These are phyloP conservation scores for Leucoptera coffeella DNA, from an alignment of 2,888 invertebrate species.

Conservation along the genomic window DNA sequence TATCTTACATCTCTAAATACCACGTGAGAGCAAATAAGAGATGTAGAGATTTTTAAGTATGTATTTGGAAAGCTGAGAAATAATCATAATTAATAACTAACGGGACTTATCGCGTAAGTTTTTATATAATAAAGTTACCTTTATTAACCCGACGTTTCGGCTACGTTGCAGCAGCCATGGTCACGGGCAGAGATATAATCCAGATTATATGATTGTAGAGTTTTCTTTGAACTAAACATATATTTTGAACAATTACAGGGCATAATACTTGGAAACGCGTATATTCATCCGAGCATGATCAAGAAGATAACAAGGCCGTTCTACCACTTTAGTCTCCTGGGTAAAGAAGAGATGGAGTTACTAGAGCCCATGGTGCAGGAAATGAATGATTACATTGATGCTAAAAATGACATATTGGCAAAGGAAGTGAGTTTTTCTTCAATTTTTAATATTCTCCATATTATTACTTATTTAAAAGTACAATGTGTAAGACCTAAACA, in stretches of 20 bases:
- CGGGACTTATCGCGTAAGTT: too few relatives aligned
- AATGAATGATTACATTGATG: constrained; percentile 18
- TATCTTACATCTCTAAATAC: too few relatives aligned
- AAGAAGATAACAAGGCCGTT: constrained; percentile 17
- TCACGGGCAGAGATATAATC: too few relatives aligned
- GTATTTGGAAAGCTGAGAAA: too few relatives aligned
- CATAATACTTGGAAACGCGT: constrained; percentile 31
- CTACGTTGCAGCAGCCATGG: too few relatives aligned
- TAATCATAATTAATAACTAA: too few relatives aligned
- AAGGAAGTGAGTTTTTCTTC: constrained; percentile 16
- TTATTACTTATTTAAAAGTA: not conserved
- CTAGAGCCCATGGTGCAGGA: constrained; percentile 20
- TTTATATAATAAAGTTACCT: too few relatives aligned
- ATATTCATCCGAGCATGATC: constrained; percentile 31
- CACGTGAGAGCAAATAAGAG: too few relatives aligned
- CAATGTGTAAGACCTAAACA: not conserved
- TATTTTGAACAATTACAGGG: constrained; percentile 17
- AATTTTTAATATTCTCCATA: not conserved
- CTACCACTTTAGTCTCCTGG: constrained; percentile 28
- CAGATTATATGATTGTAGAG: too few relatives aligned
- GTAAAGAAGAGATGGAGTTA: constrained; percentile 19
- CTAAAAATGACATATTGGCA: constrained; percentile 22
- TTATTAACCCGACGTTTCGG: too few relatives aligned
- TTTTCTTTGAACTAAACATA: not conserved
- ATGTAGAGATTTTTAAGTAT: not conserved